Evolutionary conservation across 2,888 invertebrate species (phyloP).

Genomic region (Pasiphila rectangulata): DNA sequence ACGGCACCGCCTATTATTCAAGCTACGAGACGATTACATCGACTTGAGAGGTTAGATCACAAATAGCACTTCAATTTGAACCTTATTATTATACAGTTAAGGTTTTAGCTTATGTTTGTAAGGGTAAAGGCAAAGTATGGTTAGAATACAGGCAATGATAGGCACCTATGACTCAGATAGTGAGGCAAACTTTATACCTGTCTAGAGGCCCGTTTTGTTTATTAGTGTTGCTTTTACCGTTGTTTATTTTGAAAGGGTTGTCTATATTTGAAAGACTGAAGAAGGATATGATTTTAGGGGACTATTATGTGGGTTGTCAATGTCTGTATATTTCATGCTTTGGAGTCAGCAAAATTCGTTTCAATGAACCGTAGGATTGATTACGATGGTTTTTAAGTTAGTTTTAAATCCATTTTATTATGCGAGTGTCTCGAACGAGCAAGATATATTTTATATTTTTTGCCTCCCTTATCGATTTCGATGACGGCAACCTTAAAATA

Average conservation of each 20-base stretch:
- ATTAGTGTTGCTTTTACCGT: conserved; percentile 12
- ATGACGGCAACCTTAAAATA: too few relatives aligned
- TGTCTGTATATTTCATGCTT: too few relatives aligned
- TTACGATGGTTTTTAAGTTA: too few relatives aligned
- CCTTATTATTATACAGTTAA: conserved; percentile 31
- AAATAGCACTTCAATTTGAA: conserved; percentile 37
- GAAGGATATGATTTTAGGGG: too few relatives aligned
- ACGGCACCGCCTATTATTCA: conserved; percentile 65
- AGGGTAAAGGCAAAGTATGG: conserved; percentile 31
- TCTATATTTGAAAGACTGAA: background rate
- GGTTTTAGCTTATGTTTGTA: conserved; percentile 1
- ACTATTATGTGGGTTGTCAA: too few relatives aligned
- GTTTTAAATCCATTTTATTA: too few relatives aligned
- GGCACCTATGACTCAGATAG: conserved; percentile 60
- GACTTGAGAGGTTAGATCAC: conserved; percentile 39
- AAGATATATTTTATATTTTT: too few relatives aligned
- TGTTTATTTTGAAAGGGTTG: conserved; percentile 1
- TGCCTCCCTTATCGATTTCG: too few relatives aligned
- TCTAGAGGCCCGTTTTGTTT: conserved; percentile 27
- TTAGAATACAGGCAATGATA: conserved; percentile 49
- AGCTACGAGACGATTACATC: conserved; percentile 62
- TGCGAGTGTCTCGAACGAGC: too few relatives aligned
- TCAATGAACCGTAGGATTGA: too few relatives aligned
- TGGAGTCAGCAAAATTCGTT: too few relatives aligned
- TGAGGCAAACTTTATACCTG: conserved; percentile 38